Base-by-base conservation (phyloP, 2,888 invertebrate species). In the Theodoxus fluviatilis region DNA sequence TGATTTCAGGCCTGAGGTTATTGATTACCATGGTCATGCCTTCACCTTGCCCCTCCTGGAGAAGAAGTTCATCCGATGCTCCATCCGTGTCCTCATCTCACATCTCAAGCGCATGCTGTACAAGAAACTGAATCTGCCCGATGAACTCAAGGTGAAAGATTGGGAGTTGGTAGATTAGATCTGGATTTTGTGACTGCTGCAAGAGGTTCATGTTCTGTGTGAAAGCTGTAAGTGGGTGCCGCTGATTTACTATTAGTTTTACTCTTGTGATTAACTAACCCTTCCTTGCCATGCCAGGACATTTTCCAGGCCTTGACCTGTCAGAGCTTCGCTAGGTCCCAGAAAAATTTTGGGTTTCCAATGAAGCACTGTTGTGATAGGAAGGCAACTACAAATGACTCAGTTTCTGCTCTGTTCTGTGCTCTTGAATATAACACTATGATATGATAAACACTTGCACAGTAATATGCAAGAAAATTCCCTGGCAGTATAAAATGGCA, bases 21-120 rank as follows among this genome's bases (percentile, higher is more conserved):
- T 76, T 15, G 73, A 74, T 37, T 67, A 75, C 31, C 63, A 72
- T 35, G 75, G 74, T 6, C 75, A 78, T 68, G 72, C 71, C 7
- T 73, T 77, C 57, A 73, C 75, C 3, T 69, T 84, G 57, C 76
- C 76, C 15, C 70, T 75, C 4, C 74, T 86, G 65, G 81, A 83
- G 65, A 83, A 80, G 73, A 85, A 85, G 72, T 86, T 85, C 78
- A 74, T 86, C 3, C 78, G 85, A 4, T 86, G 86, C 70, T 84
- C 86, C n/a, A 79, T 83, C 12, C 72, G 86, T 43, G 81, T 85
- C 1, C 79, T 83, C 64, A 78, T 85, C 1, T 75, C 79, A 37
- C 85, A 86, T 71, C 73, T 86, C 3, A 81, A 84, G 49, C 73
- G 78, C 37, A 75, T 85, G 66, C 73, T 86, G 18, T 73, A 76